Conservation (phyloP, 2,113 vertebrate species). For the Dipodomys spectabilis region DNA sequence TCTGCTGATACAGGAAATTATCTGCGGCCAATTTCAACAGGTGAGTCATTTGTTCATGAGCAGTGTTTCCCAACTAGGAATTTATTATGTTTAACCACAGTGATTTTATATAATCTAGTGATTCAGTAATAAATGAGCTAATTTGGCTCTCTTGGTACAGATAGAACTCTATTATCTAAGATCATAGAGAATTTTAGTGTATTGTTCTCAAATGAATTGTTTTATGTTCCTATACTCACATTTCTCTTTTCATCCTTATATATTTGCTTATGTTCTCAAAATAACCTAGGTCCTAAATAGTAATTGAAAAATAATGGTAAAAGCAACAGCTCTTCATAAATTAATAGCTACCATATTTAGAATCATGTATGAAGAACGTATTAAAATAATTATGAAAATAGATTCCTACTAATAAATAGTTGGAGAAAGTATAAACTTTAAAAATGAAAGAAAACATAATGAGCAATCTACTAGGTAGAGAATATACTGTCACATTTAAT, state of each 20-base stretch:
- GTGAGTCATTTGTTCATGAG: not conserved
- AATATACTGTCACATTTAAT: not conserved
- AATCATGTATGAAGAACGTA: not conserved
- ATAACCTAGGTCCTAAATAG: not conserved
- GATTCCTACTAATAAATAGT: not conserved
- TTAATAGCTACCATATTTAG: not conserved
- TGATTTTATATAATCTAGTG: not conserved
- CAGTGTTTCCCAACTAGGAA: not conserved
- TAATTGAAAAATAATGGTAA: not conserved
- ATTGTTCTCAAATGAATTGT: constrained; percentile 1
- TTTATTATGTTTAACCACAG: not conserved
- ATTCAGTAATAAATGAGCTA: not conserved
- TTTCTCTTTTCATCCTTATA: not conserved
- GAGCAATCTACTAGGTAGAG: not conserved
- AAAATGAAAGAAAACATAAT: not conserved
- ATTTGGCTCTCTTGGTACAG: not conserved
- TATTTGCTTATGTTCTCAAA: not conserved
- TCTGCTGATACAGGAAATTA: not conserved
- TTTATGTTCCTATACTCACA: not conserved
- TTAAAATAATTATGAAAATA: constrained; percentile 15
- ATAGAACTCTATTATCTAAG: not conserved
- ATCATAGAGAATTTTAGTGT: not conserved
- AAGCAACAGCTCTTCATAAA: not conserved
- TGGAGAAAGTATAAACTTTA: not conserved
- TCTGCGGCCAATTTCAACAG: not conserved